Conservation (phyloP, 2,113 vertebrate genomes). For the Pontoporia blainvillei region DNA sequence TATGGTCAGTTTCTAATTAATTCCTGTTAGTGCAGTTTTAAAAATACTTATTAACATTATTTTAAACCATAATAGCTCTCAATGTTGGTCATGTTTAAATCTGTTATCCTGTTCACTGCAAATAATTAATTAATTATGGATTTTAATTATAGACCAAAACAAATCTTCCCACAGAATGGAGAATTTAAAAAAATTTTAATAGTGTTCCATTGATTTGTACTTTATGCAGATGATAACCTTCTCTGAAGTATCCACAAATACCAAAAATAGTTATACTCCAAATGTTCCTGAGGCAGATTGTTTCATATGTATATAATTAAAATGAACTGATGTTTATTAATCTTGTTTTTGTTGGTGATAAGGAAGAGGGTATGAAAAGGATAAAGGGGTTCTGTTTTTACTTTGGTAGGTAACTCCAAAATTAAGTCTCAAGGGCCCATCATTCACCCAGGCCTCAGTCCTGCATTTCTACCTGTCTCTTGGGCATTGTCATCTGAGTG, state of each 20-base stretch:
- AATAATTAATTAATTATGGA: constrained; percentile 1
- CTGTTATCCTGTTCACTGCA: not conserved
- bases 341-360: not conserved
- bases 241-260: not conserved
- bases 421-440: not conserved
- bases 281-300: not conserved
- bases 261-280: not conserved
- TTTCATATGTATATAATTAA: not conserved
- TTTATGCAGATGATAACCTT: not conserved
- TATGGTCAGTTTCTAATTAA: not conserved
- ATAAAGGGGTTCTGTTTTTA: not conserved
- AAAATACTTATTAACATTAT: not conserved
- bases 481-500: not conserved
- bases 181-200: not conserved
- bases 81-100: constrained; percentile 19
- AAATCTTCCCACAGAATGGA: not conserved
- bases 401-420: not conserved
- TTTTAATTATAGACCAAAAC: not conserved
- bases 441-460: not conserved
- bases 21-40: not conserved
- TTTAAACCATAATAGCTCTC: not conserved
- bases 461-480: not conserved
- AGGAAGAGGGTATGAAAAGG: not conserved
- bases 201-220: not conserved
- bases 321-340: not conserved